These are phyloP conservation scores for Microctonus aethiopoides DNA, from an alignment of 2,888 invertebrate genomes.

Conservation along the genomic window DNA sequence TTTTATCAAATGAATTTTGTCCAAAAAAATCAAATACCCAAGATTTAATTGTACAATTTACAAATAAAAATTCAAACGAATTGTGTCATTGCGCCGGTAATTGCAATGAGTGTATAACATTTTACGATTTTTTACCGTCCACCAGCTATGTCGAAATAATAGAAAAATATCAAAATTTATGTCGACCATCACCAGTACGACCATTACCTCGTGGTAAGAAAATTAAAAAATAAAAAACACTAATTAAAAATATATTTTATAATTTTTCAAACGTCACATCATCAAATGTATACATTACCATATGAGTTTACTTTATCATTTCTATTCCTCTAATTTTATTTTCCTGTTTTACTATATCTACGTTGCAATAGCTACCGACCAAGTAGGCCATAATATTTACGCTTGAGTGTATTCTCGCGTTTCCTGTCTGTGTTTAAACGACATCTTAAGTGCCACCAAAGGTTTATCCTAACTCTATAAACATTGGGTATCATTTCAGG, in stretches of 20 bases:
- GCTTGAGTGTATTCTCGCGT: conserved; percentile 62
- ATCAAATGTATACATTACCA: conserved; percentile 32
- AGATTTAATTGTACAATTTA: background rate
- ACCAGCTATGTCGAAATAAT: conserved; percentile 41
- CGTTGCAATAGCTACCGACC: conserved; percentile 43
- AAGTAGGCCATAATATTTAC: conserved; percentile 65
- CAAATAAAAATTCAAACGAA: background rate
- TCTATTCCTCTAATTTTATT: background rate
- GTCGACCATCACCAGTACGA: conserved; percentile 55
- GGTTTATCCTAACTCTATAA: conserved; percentile 59
- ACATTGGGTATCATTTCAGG: conserved; percentile 54
- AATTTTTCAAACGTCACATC: conserved; percentile 30
- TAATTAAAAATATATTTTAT: background rate
- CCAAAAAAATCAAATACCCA: conserved; percentile 47
- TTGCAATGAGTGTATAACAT: conserved; percentile 50
- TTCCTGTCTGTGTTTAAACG: conserved; percentile 66
- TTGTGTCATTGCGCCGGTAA: conserved; percentile 49
- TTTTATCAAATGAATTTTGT: conserved; percentile 70
- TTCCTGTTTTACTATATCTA: background rate
- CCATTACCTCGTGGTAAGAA: conserved; percentile 57
- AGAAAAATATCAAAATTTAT: conserved; percentile 51
- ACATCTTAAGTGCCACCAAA: conserved; percentile 64
- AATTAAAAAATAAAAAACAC: background rate
- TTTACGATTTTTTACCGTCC: conserved; percentile 43
- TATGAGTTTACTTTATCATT: conserved; percentile 32